phyloP scores from a whole-genome alignment of 2,797 vertebrate species.

The Gymnopithys bicolor region DNA sequence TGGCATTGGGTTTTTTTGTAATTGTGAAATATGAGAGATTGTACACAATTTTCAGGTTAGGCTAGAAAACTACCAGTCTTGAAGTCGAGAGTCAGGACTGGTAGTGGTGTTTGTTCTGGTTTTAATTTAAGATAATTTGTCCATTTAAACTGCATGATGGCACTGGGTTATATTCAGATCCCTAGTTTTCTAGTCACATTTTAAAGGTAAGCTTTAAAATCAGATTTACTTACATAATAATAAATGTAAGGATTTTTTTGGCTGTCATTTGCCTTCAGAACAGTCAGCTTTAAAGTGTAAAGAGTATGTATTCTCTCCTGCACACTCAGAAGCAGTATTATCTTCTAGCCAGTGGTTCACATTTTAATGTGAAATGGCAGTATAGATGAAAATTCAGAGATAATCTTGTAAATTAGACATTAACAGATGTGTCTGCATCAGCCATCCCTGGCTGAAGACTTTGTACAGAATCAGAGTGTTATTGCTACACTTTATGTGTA shows the following conservation, averaged over 20 bases:
- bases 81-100: not conserved
- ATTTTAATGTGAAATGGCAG: not conserved
- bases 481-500: not conserved
- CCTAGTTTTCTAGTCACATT: not conserved
- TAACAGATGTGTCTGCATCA: not conserved
- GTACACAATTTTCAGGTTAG: not conserved
- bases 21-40: not conserved
- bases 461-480: not conserved
- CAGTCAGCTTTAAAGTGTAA: not conserved
- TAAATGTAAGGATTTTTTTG: not conserved
- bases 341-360: not conserved
- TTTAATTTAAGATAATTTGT: not conserved
- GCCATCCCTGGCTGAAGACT: not conserved
- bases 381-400: not conserved
- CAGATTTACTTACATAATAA: not conserved
- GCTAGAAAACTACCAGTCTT: not conserved
- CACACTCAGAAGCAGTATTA: not conserved
- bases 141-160: not conserved
- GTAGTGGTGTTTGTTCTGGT: not conserved
- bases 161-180: not conserved
- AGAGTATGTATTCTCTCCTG: rapidly evolving
- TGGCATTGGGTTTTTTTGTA: not conserved
- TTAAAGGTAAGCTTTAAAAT: not conserved
- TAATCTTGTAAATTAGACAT: not conserved
- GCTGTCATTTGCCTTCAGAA: not conserved